These are phyloP conservation scores for Strigamia transsilvanica DNA, from an alignment of 2,888 invertebrate species.

Conservation along the genomic window DNA sequence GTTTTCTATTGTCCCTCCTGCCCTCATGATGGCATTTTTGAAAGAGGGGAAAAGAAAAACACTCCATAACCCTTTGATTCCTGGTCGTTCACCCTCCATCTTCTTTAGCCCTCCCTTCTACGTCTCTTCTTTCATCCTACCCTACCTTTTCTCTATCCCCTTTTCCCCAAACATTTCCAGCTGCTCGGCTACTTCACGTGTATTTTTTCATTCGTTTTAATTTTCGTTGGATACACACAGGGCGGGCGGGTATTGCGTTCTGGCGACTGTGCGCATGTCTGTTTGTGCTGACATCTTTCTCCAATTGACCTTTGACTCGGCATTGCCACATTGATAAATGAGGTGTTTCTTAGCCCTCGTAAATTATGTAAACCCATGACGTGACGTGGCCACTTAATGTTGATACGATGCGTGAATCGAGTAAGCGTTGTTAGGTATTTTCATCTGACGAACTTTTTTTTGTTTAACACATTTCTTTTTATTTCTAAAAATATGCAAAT, in stretches of 20 bases:
- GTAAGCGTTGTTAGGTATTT: not conserved
- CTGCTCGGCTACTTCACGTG: not conserved
- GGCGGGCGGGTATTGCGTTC: not conserved
- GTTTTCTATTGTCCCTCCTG: constrained; percentile 16
- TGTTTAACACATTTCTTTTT: not conserved
- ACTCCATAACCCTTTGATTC: constrained; percentile 51
- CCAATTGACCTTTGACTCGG: constrained; percentile 50
- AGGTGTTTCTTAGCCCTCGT: constrained; percentile 34
- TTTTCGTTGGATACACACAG: not conserved
- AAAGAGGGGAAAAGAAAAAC: constrained; percentile 34
- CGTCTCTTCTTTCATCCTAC: constrained; percentile 25
- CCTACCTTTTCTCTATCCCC: constrained; percentile 14
- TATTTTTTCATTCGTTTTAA: constrained; percentile 21
- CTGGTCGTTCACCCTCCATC: constrained; percentile 50
- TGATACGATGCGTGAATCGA: not conserved
- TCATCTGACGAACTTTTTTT: not conserved
- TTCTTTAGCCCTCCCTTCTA: not conserved
- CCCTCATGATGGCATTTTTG: constrained; percentile 16
- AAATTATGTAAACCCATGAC: constrained; percentile 30
- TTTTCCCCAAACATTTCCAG: constrained; percentile 28
- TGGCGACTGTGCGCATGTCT: not conserved
- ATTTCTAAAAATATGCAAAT: constrained; percentile 53
- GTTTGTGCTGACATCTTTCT: constrained; percentile 51
- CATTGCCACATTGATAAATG: constrained; percentile 50
- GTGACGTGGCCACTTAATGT: constrained; percentile 25